phyloP scores from a whole-genome alignment of 2,888 invertebrate species.

The Eueremaeus valkanovi region DNA sequence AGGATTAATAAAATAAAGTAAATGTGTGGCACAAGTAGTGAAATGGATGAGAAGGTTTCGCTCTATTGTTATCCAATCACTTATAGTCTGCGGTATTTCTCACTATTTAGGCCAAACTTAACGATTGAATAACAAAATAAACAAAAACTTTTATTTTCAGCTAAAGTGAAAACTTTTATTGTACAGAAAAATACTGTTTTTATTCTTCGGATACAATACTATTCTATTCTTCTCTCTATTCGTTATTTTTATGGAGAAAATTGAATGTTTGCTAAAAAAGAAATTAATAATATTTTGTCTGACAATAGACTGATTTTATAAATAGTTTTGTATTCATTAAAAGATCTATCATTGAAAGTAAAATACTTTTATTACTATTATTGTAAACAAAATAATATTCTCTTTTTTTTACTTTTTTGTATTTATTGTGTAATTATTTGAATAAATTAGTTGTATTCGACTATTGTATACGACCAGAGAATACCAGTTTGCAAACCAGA shows the following conservation, averaged over 20 bases:
- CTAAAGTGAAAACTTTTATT: constrained; percentile 12
- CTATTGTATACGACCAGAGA: no score
- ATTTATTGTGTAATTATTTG: constrained; percentile 8
- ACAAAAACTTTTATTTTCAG: constrained; percentile 12
- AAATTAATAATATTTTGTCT: constrained; percentile 9
- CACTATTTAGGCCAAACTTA: constrained; percentile 13
- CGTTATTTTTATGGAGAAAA: neutral
- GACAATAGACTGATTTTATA: constrained; percentile 12
- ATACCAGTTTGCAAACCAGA: no score
- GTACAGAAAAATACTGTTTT: neutral
- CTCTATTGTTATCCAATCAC: neutral
- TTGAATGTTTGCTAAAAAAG: constrained; percentile 16
- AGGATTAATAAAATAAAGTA: neutral
- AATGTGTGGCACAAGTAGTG: constrained; percentile 11
- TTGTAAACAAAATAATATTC: neutral
- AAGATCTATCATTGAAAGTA: constrained; percentile 3
- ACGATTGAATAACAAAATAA: constrained; percentile 30
- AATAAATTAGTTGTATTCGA: neutral
- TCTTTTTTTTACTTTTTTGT: neutral
- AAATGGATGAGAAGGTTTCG: constrained; percentile 4
- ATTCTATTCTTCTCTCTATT: neutral
- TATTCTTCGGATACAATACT: no score
- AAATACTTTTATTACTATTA: neutral
- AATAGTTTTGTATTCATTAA: constrained; percentile 22
- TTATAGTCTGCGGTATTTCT: neutral